Conservation (phyloP, 2,113 vertebrate species). For the Lophochroa leadbeateri region DNA sequence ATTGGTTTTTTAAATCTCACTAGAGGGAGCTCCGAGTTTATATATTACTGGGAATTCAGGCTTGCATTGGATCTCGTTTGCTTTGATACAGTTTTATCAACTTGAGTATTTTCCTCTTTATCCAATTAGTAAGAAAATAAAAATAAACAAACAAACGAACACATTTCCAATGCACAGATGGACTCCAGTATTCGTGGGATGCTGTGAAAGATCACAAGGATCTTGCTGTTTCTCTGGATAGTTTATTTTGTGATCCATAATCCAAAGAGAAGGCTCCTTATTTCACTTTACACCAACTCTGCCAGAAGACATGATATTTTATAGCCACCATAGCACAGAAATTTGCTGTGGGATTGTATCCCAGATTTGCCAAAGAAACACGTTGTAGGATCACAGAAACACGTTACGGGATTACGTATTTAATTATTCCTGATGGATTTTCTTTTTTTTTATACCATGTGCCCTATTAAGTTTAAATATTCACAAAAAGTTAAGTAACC, state of each 20-base stretch:
- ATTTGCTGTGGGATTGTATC: not conserved
- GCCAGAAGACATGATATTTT: not conserved
- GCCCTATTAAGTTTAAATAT: not conserved
- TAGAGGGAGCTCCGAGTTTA: constrained; percentile 45
- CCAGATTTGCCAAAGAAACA: not conserved
- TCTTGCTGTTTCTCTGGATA: not conserved
- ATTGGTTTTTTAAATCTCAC: not conserved
- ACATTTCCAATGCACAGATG: not conserved
- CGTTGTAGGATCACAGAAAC: not conserved
- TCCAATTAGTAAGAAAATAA: not conserved
- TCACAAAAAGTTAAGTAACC: not conserved
- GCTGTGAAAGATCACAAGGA: not conserved
- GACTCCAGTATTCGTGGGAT: not conserved
- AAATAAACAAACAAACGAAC: not conserved
- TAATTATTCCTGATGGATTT: not conserved
- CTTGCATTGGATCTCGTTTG: not conserved
- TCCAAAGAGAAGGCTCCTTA: not conserved
- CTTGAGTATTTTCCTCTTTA: not conserved
- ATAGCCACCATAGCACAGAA: not conserved
- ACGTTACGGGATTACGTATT: not conserved
- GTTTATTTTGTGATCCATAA: not conserved
- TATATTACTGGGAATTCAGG: not conserved
- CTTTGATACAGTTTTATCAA: not conserved
- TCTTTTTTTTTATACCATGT: not conserved
- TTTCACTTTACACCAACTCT: not conserved